Percentiles rank a stretch among this genome's conserved stretches.
Evolutionary conservation across 2,888 invertebrate genomes (phyloP).

Genomic region (Stramonita haemastoma): DNA sequence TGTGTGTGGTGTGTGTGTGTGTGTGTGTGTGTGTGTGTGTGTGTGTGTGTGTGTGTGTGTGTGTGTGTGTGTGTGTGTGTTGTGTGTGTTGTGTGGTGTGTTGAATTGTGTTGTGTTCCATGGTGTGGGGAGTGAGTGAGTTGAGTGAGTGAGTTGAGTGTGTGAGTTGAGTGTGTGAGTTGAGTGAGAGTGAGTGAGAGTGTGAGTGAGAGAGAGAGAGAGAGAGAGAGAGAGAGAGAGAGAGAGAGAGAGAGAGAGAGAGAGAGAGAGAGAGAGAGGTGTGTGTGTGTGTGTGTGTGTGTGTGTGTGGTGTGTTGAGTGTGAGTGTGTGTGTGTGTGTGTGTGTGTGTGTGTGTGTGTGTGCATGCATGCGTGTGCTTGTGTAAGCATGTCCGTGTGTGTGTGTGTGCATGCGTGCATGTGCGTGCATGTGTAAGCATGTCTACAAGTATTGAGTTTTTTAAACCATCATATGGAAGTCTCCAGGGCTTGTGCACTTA

Average conservation of each 20-base stretch:
- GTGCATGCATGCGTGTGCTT: too few species aligned
- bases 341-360: conserved; percentile 23
- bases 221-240: too few species aligned
- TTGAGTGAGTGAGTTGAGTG: not conserved
- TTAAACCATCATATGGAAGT: too few species aligned
- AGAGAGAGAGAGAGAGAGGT: too few species aligned
- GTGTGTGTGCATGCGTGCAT: not conserved
- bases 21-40: not conserved
- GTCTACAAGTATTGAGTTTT: too few species aligned
- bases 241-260: too few species aligned
- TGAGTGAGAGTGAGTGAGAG: not conserved
- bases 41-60: not conserved
- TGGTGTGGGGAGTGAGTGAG: too few species aligned
- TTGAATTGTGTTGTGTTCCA: not conserved
- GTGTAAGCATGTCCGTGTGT: too few species aligned
- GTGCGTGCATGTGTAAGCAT: not conserved
- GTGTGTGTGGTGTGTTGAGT: not conserved
- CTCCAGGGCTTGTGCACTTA: too few species aligned
- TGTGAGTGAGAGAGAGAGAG: too few species aligned
- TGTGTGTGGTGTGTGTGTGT: not conserved
- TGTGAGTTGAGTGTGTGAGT: not conserved
- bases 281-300: conserved; percentile 6
- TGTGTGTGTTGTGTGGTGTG: conserved; percentile 8
- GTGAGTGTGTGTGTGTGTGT: not conserved
- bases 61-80: not conserved